These are phyloP conservation scores for Nomada lathburiana DNA, from an alignment of 2,888 invertebrate genomes.

Conservation along the genomic window DNA sequence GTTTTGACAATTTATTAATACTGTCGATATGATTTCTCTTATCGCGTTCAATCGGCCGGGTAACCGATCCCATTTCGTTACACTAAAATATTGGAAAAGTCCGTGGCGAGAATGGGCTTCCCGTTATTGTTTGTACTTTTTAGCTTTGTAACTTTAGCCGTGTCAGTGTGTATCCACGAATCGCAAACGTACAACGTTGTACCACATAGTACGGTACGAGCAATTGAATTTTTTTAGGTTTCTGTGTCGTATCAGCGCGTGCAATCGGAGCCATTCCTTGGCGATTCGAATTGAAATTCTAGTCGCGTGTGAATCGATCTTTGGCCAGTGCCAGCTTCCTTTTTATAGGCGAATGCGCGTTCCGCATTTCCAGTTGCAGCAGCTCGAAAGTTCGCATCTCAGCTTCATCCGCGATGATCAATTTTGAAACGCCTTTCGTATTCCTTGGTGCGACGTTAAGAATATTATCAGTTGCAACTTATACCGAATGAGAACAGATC, in stretches of 20 bases:
- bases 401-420: not conserved
- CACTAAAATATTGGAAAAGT: too few relatives aligned
- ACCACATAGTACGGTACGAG: conserved; percentile 15
- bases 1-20: conserved; percentile 19
- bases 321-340: conserved; percentile 42
- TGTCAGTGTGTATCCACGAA: not conserved
- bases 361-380: conserved; percentile 44
- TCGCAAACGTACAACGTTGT: conserved; percentile 22
- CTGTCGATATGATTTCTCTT: conserved; percentile 18
- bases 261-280: conserved; percentile 32
- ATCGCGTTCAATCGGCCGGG: not conserved
- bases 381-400: not conserved
- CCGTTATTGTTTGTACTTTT: not conserved
- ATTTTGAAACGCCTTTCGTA: not conserved
- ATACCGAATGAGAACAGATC: not conserved
- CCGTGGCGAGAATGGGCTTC: too few relatives aligned
- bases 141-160: conserved; percentile 10
- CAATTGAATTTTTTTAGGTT: conserved; percentile 42
- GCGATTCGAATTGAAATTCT: conserved; percentile 59
- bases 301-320: conserved; percentile 53
- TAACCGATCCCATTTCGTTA: not conserved
- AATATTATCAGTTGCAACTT: not conserved
- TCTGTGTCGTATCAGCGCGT: conserved; percentile 35
- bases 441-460: not conserved
- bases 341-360: conserved; percentile 52